Conservation (phyloP, 2,888 invertebrate species). For the Craniophora ligustri region DNA sequence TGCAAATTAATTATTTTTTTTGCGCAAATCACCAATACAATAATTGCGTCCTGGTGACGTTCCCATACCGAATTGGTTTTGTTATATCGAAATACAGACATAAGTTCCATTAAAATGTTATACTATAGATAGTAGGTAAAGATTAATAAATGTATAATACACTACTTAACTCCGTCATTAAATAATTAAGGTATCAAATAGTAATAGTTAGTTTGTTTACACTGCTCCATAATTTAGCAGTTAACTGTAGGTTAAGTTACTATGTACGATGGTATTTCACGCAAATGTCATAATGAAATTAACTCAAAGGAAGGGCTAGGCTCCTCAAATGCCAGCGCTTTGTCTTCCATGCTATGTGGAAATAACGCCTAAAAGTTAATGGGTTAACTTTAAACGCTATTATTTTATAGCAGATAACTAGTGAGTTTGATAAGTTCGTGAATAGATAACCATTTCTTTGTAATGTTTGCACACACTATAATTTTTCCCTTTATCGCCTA, state of each 20-base stretch:
- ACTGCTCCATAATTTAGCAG: constrained; percentile 39
- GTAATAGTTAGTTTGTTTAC: constrained; percentile 18
- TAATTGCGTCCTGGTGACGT: no score
- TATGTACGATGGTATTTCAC: constrained; percentile 62
- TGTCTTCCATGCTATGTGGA: constrained; percentile 28
- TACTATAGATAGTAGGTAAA: no score
- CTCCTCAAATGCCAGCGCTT: constrained; percentile 52
- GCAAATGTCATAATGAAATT: constrained; percentile 68
- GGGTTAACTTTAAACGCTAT: constrained; percentile 13
- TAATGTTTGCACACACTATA: no score
- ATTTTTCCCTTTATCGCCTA: no score
- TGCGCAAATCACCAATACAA: no score
- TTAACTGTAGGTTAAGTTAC: constrained; percentile 45
- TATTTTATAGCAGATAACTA: not conserved
- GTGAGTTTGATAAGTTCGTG: not conserved
- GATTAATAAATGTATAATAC: no score
- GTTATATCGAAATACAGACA: no score
- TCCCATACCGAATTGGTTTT: no score
- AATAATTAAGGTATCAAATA: constrained; percentile 1
- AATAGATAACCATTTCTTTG: no score
- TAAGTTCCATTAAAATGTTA: no score
- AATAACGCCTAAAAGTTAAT: constrained; percentile 25
- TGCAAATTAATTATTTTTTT: no score
- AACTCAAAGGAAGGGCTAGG: constrained; percentile 45
- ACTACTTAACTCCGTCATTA: no score